These are phyloP conservation scores for Rhagoletis pomonella DNA, from an alignment of 1,140 invertebrate species.

Conservation along the genomic window DNA sequence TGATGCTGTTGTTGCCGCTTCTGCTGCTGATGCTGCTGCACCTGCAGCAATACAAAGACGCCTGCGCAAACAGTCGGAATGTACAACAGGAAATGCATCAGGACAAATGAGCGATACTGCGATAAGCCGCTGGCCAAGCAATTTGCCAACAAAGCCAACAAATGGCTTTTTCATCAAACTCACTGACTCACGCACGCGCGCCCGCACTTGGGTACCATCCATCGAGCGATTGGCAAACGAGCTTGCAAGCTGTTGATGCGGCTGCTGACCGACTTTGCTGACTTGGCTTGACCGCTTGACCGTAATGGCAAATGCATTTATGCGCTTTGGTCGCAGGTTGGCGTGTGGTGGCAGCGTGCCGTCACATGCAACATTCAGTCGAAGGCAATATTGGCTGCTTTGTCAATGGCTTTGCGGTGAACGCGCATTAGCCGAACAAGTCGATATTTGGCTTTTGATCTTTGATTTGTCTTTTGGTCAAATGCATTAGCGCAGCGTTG, in stretches of 20 bases:
- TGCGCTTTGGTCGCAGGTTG: neutral
- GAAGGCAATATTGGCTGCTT: neutral
- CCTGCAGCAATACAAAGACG: neutral
- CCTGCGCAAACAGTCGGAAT: neutral
- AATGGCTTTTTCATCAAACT: conserved; percentile 20
- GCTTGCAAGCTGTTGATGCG: neutral
- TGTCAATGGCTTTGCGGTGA: neutral
- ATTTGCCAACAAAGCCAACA: neutral
- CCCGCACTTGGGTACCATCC: neutral
- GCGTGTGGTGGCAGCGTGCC: neutral
- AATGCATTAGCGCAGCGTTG: neutral
- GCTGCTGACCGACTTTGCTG: neutral
- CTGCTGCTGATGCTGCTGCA: neutral
- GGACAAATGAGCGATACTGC: neutral
- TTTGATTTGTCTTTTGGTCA: neutral
- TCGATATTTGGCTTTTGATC: neutral
- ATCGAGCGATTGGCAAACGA: neutral
- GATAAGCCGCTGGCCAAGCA: neutral
- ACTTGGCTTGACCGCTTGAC: conserved; percentile 6
- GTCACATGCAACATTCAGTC: neutral
- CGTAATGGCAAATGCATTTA: neutral
- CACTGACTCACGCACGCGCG: neutral
- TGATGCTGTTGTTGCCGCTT: too few relatives aligned
- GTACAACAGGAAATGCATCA: neutral
- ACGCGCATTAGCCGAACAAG: neutral